A percentile compares a stretch with the other conserved stretches of the same genome.
phyloP scores from a whole-genome alignment of 2,888 invertebrate species.

The Eupithecia subfuscata region DNA sequence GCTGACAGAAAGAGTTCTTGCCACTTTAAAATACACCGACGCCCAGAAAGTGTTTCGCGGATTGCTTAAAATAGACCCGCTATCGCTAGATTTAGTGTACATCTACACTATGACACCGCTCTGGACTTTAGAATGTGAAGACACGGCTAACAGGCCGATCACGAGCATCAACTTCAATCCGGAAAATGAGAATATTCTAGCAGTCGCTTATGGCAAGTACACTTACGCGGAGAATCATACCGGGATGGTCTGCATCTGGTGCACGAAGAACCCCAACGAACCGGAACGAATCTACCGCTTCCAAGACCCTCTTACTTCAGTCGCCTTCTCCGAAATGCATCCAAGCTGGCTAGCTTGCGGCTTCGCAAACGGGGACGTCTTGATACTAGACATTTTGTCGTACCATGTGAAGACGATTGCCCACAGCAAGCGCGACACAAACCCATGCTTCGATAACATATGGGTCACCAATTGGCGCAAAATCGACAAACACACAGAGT shows the following conservation, averaged over 20 bases:
- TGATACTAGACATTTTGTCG: constrained; percentile 88
- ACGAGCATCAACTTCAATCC: constrained; percentile 87
- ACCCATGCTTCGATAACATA: constrained; percentile 87
- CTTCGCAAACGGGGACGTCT: constrained; percentile 88
- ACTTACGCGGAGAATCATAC: constrained; percentile 81
- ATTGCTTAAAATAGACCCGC: constrained; percentile 84
- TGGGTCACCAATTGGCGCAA: constrained; percentile 87
- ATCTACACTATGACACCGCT: constrained; percentile 86
- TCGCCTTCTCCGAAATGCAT: constrained; percentile 87
- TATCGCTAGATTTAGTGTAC: constrained; percentile 86
- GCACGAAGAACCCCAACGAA: constrained; percentile 90
- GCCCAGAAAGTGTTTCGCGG: constrained; percentile 89
- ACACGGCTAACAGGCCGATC: constrained; percentile 83
- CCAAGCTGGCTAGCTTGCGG: constrained; percentile 91
- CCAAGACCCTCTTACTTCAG: constrained; percentile 85
- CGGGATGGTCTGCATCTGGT: constrained; percentile 91
- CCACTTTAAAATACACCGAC: constrained; percentile 86
- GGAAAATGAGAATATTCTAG: constrained; percentile 87
- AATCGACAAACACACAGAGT: constrained; percentile 71
- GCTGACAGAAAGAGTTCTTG: constrained; percentile 88
- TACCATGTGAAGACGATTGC: constrained; percentile 81
- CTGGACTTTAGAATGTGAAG: constrained; percentile 86
- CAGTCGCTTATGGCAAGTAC: constrained; percentile 89
- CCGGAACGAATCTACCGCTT: constrained; percentile 89
- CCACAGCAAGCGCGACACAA: constrained; percentile 81